Evolutionary conservation across 2,888 invertebrate genomes (phyloP).

Genomic region (Cheilosia scutellata): DNA sequence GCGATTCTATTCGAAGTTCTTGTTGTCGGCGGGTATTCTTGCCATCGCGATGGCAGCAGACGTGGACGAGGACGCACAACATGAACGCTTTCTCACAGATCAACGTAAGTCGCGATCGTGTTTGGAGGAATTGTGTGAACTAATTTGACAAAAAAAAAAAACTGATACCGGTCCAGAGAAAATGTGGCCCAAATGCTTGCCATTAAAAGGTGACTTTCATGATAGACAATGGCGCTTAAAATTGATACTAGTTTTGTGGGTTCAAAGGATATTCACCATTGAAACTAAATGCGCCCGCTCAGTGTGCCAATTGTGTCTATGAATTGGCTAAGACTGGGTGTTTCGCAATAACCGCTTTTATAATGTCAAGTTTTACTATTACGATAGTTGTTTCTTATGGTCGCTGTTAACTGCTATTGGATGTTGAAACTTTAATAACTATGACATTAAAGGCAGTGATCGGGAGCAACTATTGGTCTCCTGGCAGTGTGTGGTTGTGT

Average conservation of each 20-base stretch:
- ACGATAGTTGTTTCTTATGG: not conserved
- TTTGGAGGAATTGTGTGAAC: not conserved
- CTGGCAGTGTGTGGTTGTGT: not conserved
- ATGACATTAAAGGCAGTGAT: conserved; percentile 15
- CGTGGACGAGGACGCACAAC: conserved; percentile 7
- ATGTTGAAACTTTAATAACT: conserved; percentile 27
- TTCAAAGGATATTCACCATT: conserved; percentile 35
- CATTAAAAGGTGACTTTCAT: not conserved
- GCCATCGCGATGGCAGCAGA: conserved; percentile 14
- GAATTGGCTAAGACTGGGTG: conserved; percentile 17
- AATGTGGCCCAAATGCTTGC: conserved; percentile 20
- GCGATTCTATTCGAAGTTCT: conserved; percentile 62
- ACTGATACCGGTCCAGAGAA: too few species aligned
- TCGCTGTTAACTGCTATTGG: not conserved
- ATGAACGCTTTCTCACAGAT: conserved; percentile 63
- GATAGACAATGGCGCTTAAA: conserved; percentile 10
- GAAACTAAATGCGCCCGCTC: not conserved
- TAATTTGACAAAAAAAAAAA: too few species aligned
- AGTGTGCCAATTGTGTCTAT: conserved; percentile 46
- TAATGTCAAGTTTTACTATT: conserved; percentile 64
- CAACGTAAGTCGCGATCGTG: conserved; percentile 65
- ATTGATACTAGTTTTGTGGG: conserved; percentile 31
- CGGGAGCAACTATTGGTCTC: conserved; percentile 3
- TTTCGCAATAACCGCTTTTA: conserved; percentile 7
- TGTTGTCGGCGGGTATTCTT: conserved; percentile 62